phyloP scores from a whole-genome alignment of 23 tunicate species.

The Trididemnum nubilum region DNA sequence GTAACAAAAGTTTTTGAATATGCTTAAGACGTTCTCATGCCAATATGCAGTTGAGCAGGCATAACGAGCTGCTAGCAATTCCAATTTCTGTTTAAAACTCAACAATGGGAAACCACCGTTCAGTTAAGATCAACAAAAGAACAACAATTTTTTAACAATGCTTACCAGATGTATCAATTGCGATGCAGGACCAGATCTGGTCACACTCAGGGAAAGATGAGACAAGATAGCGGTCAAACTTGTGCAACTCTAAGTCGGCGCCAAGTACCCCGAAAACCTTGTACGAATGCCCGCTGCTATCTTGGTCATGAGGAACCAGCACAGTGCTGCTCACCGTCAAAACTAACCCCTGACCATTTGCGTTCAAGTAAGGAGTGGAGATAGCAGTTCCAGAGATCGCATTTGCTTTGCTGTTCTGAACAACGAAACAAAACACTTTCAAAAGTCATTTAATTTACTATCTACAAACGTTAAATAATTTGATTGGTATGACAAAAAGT shows the following conservation, averaged over 20 bases:
- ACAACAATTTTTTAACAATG: background rate
- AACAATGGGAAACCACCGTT: no score
- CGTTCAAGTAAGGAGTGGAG: conserved; percentile 81
- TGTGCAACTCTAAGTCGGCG: conserved; percentile 49
- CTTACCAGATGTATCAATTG: conserved; percentile 71
- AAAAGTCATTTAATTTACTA: no score
- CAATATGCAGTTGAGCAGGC: no score
- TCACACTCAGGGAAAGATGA: conserved; percentile 40
- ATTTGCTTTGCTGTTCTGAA: background rate
- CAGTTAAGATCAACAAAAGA: background rate
- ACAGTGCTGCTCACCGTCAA: conserved; percentile 67
- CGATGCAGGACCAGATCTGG: conserved; percentile 27
- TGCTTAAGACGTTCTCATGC: no score
- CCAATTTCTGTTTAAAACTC: no score
- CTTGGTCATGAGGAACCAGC: background rate
- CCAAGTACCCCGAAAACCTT: conserved; percentile 70
- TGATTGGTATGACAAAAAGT: background rate
- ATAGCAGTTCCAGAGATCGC: conserved; percentile 37
- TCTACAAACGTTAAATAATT: background rate
- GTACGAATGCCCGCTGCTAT: background rate
- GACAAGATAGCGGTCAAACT: conserved; percentile 34
- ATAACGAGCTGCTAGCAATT: no score
- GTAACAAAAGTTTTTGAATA: no score
- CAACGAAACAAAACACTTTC: no score
- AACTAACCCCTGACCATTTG: conserved; percentile 58